phyloP scores from a whole-genome alignment of 2,113 vertebrate genomes.

The Gymnorhina tibicen region DNA sequence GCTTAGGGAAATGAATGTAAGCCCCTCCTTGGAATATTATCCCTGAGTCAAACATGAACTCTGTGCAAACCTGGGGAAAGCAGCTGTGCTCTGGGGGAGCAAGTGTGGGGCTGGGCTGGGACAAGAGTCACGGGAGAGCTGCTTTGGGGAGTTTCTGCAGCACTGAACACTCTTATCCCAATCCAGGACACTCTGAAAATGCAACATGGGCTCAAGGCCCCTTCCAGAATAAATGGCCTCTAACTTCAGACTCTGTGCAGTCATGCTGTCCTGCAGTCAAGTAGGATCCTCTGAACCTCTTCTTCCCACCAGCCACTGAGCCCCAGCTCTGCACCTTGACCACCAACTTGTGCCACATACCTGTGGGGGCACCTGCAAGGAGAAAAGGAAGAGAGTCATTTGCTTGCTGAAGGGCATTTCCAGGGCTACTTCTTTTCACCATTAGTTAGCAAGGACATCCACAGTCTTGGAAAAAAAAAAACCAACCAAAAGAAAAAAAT shows the following conservation, averaged over 20 bases:
- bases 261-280: not conserved
- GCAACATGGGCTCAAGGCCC: not conserved
- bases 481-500: not conserved
- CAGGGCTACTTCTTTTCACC: not conserved
- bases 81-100: not conserved
- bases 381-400: not conserved
- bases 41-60: not conserved
- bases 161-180: not conserved
- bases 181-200: not conserved
- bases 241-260: not conserved
- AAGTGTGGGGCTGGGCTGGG: not conserved
- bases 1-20: not conserved
- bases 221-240: not conserved
- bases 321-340: not conserved
- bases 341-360: conserved; percentile 39
- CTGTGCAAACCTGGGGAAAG: not conserved
- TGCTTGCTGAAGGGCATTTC: not conserved
- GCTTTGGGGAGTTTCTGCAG: not conserved
- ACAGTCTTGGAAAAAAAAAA: not conserved
- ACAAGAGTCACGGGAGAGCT: not conserved
- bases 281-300: not conserved
- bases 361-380: conserved; percentile 73
- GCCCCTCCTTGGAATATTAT: not conserved
- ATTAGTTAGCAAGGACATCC: not conserved
- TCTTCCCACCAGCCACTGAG: not conserved